Conservation (phyloP, 2,113 vertebrate genomes). For the Pitta sordida region DNA sequence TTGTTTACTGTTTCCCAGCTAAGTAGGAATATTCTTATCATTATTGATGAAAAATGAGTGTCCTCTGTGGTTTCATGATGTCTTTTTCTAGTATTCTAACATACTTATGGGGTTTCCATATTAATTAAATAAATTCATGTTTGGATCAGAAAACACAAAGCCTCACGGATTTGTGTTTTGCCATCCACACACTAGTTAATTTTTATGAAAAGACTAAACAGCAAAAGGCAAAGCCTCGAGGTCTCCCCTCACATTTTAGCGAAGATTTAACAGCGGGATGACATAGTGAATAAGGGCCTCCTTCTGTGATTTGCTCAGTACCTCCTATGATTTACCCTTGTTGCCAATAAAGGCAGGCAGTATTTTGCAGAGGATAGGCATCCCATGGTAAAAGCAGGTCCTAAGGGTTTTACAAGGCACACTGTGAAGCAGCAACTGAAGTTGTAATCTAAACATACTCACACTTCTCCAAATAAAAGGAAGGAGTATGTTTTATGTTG, state of each 20-base stretch:
- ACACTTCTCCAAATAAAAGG: not conserved
- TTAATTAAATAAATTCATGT: not conserved
- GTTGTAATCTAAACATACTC: not conserved
- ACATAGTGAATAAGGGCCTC: conserved; percentile 45
- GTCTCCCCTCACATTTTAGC: conserved; percentile 46
- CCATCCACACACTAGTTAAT: not conserved
- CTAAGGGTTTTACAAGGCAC: not conserved
- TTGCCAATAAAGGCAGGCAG: conserved; percentile 41
- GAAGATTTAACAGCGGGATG: conserved; percentile 51
- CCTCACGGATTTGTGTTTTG: not conserved
- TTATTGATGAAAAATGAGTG: not conserved
- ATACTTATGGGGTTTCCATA: not conserved
- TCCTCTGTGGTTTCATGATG: not conserved
- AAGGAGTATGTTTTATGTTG: not conserved
- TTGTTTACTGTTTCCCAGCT: not conserved
- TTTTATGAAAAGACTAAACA: conserved; percentile 36
- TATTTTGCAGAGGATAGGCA: conserved; percentile 36
- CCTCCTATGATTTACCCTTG: conserved; percentile 48
- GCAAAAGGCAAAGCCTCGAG: conserved; percentile 25
- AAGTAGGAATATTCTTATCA: not conserved
- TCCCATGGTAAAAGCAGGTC: not conserved
- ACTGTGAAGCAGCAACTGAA: not conserved
- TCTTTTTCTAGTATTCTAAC: conserved; percentile 8
- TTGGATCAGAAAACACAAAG: not conserved
- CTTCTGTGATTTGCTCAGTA: conserved; percentile 51